phyloP scores from a whole-genome alignment of 2,888 invertebrate species.

The Myathropa florea region DNA sequence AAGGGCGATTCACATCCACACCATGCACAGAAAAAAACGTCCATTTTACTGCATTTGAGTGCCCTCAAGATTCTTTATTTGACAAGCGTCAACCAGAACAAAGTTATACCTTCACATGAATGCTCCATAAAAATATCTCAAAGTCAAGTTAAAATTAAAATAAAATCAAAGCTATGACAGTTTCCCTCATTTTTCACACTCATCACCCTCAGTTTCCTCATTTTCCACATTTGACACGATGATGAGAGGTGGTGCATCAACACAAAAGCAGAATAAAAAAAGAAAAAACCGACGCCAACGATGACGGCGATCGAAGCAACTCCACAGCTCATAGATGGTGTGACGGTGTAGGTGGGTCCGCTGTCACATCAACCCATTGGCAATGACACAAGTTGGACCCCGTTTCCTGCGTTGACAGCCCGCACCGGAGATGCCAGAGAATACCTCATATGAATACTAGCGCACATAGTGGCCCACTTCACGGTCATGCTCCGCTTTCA shows the following conservation, averaged over 20 bases:
- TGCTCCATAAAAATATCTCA: slow-evolving; percentile 55
- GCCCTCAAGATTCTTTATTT: neutral
- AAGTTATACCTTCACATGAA: neutral
- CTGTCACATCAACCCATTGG: slow-evolving; percentile 50
- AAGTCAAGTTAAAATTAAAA: slow-evolving; percentile 50
- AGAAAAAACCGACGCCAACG: neutral
- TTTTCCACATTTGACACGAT: slow-evolving; percentile 49
- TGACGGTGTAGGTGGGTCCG: slow-evolving; percentile 17
- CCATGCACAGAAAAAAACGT: neutral
- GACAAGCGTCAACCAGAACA: neutral
- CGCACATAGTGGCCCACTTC: slow-evolving; percentile 30
- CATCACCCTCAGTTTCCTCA: slow-evolving; percentile 29
- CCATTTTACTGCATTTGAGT: neutral
- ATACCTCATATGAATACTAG: slow-evolving; percentile 48
- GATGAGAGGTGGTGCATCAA: slow-evolving; percentile 47
- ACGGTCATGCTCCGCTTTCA: slow-evolving; percentile 23
- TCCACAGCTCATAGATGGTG: neutral
- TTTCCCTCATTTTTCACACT: slow-evolving; percentile 18
- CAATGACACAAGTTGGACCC: slow-evolving; percentile 28
- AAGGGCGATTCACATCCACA: neutral
- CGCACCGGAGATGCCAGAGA: slow-evolving; percentile 11
- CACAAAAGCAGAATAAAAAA: neutral
- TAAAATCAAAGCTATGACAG: slow-evolving; percentile 2
- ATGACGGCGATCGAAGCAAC: slow-evolving; percentile 34
- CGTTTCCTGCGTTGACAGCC: slow-evolving; percentile 40